phyloP scores from a whole-genome alignment of 2,797 vertebrate species.

The Bradypodion pumilum region DNA sequence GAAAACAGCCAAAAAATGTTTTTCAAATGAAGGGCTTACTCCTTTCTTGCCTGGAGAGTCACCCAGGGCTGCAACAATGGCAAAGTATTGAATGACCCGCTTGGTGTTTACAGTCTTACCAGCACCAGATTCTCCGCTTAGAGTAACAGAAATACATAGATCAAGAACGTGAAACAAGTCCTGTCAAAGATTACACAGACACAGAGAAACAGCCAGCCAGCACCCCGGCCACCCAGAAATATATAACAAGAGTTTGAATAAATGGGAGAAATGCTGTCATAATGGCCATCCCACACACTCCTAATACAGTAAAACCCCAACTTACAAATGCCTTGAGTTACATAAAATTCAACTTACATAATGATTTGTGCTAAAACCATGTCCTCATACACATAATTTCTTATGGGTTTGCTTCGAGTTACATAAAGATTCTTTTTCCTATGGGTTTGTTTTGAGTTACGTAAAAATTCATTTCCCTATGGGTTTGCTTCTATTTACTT shows the following conservation, averaged over 20 bases:
- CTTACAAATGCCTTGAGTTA: no score
- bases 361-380: no score
- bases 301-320: no score
- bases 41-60: conserved; percentile 91
- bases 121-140: conserved; percentile 98
- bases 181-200: conserved; percentile 37
- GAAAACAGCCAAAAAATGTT: conserved; percentile 32
- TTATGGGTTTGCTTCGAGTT: no score
- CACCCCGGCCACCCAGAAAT: background rate
- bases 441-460: no score
- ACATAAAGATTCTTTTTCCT: no score
- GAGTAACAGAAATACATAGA: conserved; percentile 79
- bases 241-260: background rate
- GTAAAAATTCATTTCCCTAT: no score
- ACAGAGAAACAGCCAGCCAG: conserved; percentile 2
- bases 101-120: conserved; percentile 99
- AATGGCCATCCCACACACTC: background rate
- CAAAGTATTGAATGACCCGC: conserved; percentile 99
- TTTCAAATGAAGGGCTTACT: conserved; percentile 84
- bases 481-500: no score
- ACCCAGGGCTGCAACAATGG: conserved; percentile 95
- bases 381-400: no score
- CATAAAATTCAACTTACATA: no score
- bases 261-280: background rate
- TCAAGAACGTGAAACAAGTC: conserved; percentile 66